Percentiles rank a stretch among this genome's conserved stretches.
phyloP scores from a whole-genome alignment of 2,888 invertebrate genomes.

The Idaea dimidiata region DNA sequence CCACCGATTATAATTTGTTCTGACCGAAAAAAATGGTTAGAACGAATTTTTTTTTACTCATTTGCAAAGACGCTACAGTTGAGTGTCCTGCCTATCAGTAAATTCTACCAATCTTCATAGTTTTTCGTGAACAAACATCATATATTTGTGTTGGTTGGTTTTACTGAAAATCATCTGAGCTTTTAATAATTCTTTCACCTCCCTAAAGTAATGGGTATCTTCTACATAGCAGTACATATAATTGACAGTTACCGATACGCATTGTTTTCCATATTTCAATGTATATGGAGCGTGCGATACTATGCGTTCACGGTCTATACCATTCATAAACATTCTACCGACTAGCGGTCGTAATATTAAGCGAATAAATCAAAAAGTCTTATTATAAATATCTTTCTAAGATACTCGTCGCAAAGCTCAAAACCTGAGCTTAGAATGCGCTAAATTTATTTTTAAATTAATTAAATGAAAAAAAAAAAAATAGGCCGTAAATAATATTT shows the following conservation, averaged over 20 bases:
- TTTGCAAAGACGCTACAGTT: too few relatives aligned
- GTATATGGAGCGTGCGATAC: conserved; percentile 53
- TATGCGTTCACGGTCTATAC: conserved; percentile 5
- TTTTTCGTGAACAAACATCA: too few relatives aligned
- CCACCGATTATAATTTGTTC: too few relatives aligned
- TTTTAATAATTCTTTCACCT: too few relatives aligned
- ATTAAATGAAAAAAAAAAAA: not conserved
- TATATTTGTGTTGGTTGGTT: too few relatives aligned
- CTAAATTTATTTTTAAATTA: too few relatives aligned
- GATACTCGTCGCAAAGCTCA: not conserved
- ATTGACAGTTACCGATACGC: conserved; percentile 6
- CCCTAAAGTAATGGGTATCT: not conserved
- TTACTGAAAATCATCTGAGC: too few relatives aligned
- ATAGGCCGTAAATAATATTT: too few relatives aligned
- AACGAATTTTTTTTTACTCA: too few relatives aligned
- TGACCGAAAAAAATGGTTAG: too few relatives aligned
- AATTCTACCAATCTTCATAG: too few relatives aligned
- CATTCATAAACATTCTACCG: not conserved
- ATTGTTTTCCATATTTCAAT: conserved; percentile 20
- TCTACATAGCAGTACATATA: not conserved
- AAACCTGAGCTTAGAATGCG: not conserved
- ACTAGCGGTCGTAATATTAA: not conserved
- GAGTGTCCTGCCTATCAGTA: too few relatives aligned
- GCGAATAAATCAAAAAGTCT: not conserved
- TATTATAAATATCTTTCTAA: not conserved